These are phyloP conservation scores for Papilio helenus DNA, from an alignment of 1,140 invertebrate species.

Conservation along the genomic window DNA sequence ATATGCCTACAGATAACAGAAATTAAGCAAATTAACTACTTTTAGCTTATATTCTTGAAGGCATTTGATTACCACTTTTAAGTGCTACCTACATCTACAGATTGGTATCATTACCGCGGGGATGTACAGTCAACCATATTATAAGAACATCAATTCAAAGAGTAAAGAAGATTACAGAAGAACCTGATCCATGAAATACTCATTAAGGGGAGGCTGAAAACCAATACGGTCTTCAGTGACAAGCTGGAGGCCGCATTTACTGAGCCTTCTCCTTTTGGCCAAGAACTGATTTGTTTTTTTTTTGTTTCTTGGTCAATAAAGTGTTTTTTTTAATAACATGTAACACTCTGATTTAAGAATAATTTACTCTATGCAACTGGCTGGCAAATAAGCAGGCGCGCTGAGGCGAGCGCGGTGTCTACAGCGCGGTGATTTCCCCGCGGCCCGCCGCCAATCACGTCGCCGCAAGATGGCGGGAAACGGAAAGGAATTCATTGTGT, in stretches of 20 bases:
- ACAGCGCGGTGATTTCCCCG: slow-evolving; percentile 61
- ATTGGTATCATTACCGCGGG: background rate
- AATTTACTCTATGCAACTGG: slow-evolving; percentile 43
- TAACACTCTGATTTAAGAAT: background rate
- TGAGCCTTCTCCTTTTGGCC: too few species aligned
- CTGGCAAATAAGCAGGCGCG: slow-evolving; percentile 46
- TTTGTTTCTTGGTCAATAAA: too few species aligned
- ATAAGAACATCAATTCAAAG: too few species aligned
- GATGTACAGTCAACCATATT: background rate
- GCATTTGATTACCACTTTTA: too few species aligned
- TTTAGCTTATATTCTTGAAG: background rate
- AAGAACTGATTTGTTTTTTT: too few species aligned
- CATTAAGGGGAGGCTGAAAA: too few species aligned
- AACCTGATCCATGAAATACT: too few species aligned
- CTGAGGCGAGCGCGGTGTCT: slow-evolving; percentile 42
- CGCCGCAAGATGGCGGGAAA: slow-evolving; percentile 35
- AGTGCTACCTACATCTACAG: too few species aligned
- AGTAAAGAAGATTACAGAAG: too few species aligned
- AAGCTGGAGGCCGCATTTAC: too few species aligned
- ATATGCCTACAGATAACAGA: too few species aligned
- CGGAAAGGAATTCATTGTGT: slow-evolving; percentile 34
- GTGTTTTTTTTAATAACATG: background rate
- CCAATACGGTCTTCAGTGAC: too few species aligned
- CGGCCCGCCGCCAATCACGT: slow-evolving; percentile 61
- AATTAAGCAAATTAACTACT: background rate